phyloP scores from a whole-genome alignment of 2,888 invertebrate genomes.

The Tanaodytes sp. region DNA sequence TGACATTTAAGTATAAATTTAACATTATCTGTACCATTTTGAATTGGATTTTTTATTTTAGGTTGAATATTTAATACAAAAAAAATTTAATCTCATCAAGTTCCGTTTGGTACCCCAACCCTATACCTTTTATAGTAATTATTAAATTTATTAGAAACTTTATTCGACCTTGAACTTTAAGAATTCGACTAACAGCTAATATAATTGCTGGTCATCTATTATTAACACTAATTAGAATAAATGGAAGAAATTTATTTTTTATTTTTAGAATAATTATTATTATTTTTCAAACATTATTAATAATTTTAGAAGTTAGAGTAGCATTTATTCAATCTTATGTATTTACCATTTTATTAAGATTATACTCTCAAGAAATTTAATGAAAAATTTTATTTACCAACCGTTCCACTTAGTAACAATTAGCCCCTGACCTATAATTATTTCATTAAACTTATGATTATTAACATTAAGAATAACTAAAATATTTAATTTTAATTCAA shows the following conservation, averaged over 20 bases:
- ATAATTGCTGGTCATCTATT: conserved; percentile 84
- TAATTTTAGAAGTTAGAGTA: conserved; percentile 77
- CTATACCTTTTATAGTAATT: conserved; percentile 83
- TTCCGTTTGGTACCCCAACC: conserved; percentile 79
- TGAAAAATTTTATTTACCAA: conserved; percentile 60
- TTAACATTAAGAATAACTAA: conserved; percentile 76
- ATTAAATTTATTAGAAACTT: conserved; percentile 84
- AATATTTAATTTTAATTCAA: conserved; percentile 78
- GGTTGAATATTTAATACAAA: conserved; percentile 77
- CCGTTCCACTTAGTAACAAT: conserved; percentile 78
- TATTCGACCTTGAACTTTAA: conserved; percentile 81
- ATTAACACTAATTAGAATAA: conserved; percentile 77
- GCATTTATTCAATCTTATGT: conserved; percentile 80
- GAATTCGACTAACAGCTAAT: conserved; percentile 83
- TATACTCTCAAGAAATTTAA: conserved; percentile 81
- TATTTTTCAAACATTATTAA: conserved; percentile 74
- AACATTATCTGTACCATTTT: conserved; percentile 77
- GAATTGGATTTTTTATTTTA: conserved; percentile 79
- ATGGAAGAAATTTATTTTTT: conserved; percentile 69
- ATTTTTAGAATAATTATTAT: conserved; percentile 47
- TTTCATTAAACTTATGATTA: conserved; percentile 77
- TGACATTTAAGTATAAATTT: conserved; percentile 79
- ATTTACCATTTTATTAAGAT: conserved; percentile 78
- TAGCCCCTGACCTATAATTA: conserved; percentile 79
- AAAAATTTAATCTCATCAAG: conserved; percentile 80